These are phyloP conservation scores for Apolygus lucorum DNA, from an alignment of 1,140 invertebrate genomes.

Conservation along the genomic window DNA sequence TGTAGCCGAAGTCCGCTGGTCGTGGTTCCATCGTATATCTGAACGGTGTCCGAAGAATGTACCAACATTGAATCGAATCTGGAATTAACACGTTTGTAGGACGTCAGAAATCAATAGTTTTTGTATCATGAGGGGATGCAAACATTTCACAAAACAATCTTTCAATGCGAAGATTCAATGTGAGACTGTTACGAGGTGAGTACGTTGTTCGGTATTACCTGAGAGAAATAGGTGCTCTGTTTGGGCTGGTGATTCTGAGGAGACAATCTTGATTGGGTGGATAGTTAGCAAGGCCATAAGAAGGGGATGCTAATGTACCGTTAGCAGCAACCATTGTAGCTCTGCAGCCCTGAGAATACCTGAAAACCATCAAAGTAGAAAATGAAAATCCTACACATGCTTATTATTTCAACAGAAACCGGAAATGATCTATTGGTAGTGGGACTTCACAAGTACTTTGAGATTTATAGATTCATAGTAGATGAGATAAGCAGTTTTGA, in stretches of 20 bases:
- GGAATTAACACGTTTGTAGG: background rate
- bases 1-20: conserved; percentile 77
- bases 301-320: conserved; percentile 79
- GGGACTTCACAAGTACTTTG: too few species aligned
- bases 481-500: background rate
- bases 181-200: too few species aligned
- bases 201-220: too few species aligned
- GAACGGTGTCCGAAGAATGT: conserved; percentile 72
- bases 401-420: too few species aligned
- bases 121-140: too few species aligned
- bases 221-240: conserved; percentile 71
- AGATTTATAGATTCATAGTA: too few species aligned
- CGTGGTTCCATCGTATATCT: conserved; percentile 79
- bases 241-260: conserved; percentile 76
- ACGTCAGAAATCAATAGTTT: too few species aligned
- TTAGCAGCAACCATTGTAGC: conserved; percentile 70
- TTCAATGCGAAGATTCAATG: too few species aligned
- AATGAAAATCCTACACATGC: background rate
- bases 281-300: conserved; percentile 72
- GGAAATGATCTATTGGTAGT: too few species aligned
- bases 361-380: conserved; percentile 3
- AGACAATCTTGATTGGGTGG: conserved; percentile 87
- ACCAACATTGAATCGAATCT: conserved; percentile 81
- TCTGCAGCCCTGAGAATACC: conserved; percentile 49
- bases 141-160: too few species aligned